Percentiles rank a stretch among this genome's conserved stretches.
phyloP scores from a whole-genome alignment of 2,113 vertebrate species.

The Sphyrna mokarran region DNA sequence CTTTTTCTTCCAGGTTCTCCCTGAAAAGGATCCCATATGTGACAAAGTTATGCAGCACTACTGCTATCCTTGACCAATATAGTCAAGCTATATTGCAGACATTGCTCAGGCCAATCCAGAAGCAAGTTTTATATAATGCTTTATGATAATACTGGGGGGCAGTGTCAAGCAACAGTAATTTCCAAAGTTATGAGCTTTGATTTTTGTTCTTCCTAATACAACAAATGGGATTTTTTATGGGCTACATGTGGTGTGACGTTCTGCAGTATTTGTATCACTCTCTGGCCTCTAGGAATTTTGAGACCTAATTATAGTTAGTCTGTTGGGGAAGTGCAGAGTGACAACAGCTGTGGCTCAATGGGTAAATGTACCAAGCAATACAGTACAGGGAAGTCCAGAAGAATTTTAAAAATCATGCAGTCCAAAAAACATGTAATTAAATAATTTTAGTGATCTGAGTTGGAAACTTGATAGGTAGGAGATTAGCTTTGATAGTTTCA shows the following conservation, averaged over 20 bases:
- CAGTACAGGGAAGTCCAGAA: not conserved
- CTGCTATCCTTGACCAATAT: not conserved
- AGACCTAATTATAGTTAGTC: slow-evolving; percentile 27
- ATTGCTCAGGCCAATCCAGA: not conserved
- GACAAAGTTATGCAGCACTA: not conserved
- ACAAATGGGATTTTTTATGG: slow-evolving; percentile 79
- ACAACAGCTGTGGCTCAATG: slow-evolving; percentile 7
- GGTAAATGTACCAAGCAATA: not conserved
- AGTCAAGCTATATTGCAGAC: not conserved
- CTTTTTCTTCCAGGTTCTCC: not conserved
- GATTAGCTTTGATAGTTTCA: not conserved
- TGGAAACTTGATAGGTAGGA: not conserved
- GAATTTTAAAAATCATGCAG: not conserved
- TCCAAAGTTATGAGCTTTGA: slow-evolving; percentile 83
- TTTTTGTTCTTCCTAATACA: slow-evolving; percentile 80
- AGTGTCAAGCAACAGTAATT: slow-evolving; percentile 62
- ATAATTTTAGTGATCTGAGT: not conserved
- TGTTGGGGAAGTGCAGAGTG: slow-evolving; percentile 18
- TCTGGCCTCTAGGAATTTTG: slow-evolving; percentile 55
- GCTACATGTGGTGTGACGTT: slow-evolving; percentile 87
- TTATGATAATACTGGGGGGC: not conserved
- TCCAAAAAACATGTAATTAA: not conserved
- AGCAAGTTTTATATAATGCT: not conserved
- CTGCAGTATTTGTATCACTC: slow-evolving; percentile 87
- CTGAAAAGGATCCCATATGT: not conserved